phyloP scores from a whole-genome alignment of 2,113 vertebrate species.

The Cinclus cinclus region DNA sequence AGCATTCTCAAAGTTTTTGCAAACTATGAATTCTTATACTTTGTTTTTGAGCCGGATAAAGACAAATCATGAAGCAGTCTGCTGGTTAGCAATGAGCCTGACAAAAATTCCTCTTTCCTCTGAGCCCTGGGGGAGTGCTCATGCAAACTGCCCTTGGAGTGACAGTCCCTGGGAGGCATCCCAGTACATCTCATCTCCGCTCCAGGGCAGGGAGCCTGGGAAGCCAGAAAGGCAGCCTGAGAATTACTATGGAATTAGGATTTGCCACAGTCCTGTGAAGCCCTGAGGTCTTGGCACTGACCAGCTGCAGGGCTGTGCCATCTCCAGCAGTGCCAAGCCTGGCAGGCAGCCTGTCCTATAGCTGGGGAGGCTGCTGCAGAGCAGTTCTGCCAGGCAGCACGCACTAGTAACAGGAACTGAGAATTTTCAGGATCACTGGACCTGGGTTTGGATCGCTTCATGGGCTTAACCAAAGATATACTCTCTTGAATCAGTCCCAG shows the following conservation, averaged over 20 bases:
- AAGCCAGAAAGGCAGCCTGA: constrained; percentile 2
- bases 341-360: background rate
- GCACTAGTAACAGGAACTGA: background rate
- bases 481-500: background rate
- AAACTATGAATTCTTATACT: background rate
- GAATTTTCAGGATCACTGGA: background rate
- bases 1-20: background rate
- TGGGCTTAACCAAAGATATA: background rate
- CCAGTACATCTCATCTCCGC: background rate
- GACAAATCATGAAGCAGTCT: background rate
- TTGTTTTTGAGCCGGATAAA: background rate
- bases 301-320: background rate
- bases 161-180: constrained; percentile 17
- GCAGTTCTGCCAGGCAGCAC: background rate
- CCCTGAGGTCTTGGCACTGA: constrained; percentile 1
- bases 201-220: constrained; percentile 21
- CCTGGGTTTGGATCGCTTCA: background rate
- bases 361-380: background rate
- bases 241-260: background rate
- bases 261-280: background rate
- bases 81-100: background rate
- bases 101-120: background rate
- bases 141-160: background rate
- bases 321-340: rapidly evolving
- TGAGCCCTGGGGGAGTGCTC: background rate